Conservation (phyloP, 2,797 vertebrate genomes). For the Coreius guichenoti region DNA sequence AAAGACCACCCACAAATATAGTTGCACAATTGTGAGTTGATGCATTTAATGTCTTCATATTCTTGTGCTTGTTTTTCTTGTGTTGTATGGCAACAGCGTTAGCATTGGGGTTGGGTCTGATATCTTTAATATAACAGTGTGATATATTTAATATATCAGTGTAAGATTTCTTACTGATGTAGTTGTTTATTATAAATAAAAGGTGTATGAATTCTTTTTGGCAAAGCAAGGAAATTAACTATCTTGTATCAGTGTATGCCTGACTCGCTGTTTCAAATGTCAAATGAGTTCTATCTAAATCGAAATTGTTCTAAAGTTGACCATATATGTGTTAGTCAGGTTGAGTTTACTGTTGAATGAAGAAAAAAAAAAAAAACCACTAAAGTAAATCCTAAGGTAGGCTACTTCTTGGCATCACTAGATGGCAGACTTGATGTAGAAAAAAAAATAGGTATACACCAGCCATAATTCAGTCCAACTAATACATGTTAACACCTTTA, state of each 20-base stretch:
- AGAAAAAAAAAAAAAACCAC: no score
- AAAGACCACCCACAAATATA: not conserved
- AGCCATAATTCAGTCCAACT: not conserved
- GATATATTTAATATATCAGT: no score
- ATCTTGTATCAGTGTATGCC: not conserved
- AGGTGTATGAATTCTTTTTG: not conserved
- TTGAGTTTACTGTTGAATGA: not conserved
- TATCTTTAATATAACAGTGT: not conserved
- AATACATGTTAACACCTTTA: not conserved
- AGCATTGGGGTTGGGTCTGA: not conserved
- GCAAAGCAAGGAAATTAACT: not conserved
- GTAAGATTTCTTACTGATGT: not conserved
- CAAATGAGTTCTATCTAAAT: not conserved
- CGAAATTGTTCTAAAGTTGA: not conserved
- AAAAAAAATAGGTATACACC: not conserved
- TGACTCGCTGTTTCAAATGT: not conserved
- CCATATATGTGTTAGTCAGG: not conserved
- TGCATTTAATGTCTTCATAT: not conserved
- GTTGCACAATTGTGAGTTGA: not conserved
- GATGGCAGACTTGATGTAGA: constrained; percentile 43
- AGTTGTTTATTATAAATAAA: not conserved
- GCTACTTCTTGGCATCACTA: constrained; percentile 12
- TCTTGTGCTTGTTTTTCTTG: not conserved
- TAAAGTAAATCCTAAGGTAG: not conserved
- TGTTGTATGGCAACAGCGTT: not conserved